Percentiles rank a stretch among this genome's conserved stretches.
Evolutionary conservation across 1,140 invertebrate genomes (phyloP).

Genomic region (Vanessa tameamea): DNA sequence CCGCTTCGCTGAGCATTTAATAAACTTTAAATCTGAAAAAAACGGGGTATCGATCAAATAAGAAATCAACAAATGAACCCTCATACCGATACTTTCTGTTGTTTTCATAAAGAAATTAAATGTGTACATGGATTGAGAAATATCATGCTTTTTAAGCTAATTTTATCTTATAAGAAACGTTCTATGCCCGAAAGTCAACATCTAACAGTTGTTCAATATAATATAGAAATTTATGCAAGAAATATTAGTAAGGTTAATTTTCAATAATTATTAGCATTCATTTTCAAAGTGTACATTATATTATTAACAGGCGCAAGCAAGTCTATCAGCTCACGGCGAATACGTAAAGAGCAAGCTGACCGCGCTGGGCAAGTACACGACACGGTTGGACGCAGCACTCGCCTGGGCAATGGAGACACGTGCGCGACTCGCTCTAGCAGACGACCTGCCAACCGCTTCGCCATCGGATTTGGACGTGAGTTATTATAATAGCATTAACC

Average conservation of each 20-base stretch:
- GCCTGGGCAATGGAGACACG: slow-evolving; percentile 72
- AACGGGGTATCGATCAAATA: too few relatives aligned
- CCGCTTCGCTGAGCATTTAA: too few relatives aligned
- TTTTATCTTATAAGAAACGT: too few relatives aligned
- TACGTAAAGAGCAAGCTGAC: slow-evolving; percentile 83
- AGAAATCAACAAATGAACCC: too few relatives aligned
- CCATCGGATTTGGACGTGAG: slow-evolving; percentile 68
- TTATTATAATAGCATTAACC: not conserved
- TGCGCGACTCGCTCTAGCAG: slow-evolving; percentile 71
- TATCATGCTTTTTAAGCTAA: too few relatives aligned
- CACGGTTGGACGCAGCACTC: slow-evolving; percentile 82
- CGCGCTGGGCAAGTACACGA: slow-evolving; percentile 82
- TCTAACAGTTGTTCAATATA: too few relatives aligned
- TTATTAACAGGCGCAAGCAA: slow-evolving; percentile 64
- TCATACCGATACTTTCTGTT: too few relatives aligned
- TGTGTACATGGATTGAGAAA: too few relatives aligned
- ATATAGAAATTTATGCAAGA: too few relatives aligned
- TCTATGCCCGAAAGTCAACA: not conserved
- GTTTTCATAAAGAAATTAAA: too few relatives aligned
- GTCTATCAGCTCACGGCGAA: slow-evolving; percentile 81
- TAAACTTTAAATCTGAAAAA: too few relatives aligned
- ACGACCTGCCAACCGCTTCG: slow-evolving; percentile 45
- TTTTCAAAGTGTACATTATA: not conserved
- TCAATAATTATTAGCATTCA: not conserved
- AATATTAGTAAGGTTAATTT: too few relatives aligned